Conservation (phyloP, 2,888 invertebrate genomes). For the Dicyrtoma fusca region DNA sequence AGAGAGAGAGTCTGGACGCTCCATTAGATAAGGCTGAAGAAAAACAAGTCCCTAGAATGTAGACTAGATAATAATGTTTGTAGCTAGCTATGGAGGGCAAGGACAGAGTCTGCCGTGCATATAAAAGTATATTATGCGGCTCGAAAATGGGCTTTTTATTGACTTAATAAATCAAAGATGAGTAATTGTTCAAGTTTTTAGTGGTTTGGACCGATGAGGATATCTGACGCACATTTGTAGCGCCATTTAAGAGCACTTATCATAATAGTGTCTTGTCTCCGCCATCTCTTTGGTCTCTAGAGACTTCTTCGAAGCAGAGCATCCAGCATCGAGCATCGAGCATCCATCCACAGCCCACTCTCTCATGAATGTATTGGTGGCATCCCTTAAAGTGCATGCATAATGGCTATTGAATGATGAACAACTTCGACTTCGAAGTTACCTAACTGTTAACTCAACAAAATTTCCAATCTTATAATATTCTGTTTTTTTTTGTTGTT, state of each 20-base stretch:
- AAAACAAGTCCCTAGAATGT: background rate
- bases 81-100: background rate
- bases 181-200: constrained; percentile 41
- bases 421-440: too few species aligned
- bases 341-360: too few species aligned
- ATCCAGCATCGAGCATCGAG: too few species aligned
- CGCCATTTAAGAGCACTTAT: constrained; percentile 41
- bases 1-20: too few species aligned
- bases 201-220: constrained; percentile 9
- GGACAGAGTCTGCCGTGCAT: background rate
- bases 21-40: too few species aligned
- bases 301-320: background rate
- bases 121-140: background rate
- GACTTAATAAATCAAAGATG: constrained; percentile 44
- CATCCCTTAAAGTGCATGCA: too few species aligned
- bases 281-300: background rate
- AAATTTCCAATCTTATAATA: too few species aligned
- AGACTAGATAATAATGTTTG: background rate
- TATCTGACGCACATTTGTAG: constrained; percentile 30
- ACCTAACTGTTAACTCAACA: too few species aligned
- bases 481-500: too few species aligned
- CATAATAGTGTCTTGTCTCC: constrained; percentile 18
- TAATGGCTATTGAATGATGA: too few species aligned
- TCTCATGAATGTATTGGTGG: too few species aligned
- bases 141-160: constrained; percentile 36